Base-by-base conservation (phyloP, 1,140 invertebrate genomes). In the Bombus waltoni region DNA sequence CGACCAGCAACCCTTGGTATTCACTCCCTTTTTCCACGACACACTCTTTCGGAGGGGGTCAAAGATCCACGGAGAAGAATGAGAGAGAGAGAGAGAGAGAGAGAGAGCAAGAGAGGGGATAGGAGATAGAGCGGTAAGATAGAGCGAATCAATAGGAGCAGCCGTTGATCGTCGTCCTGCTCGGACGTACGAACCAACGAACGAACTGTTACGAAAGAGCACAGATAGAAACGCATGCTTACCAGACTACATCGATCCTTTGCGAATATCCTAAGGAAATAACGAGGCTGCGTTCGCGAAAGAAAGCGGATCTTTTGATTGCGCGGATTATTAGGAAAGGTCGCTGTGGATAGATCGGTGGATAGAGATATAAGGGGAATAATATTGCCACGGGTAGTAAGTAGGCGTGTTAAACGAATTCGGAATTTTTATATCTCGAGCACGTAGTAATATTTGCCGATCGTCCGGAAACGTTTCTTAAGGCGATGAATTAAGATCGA, bases 121-220 rank as follows among this genome's bases (percentile, higher is more conserved):
- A n/a, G 6, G 3, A 22, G 6, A 18, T 5, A 15, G 42, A 32
- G 42, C 22, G 42, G 15, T 4, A 32, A 25, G 78, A 89, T 82
- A 40, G 85, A 88, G 79, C 71, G 66, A 93, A 93, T 94, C 93
- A 92, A 94, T 94, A 94, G 88, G 53, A 35, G 70, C 87, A 88
- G 85, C 84, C 88, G 88, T 85, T 81, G 87, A 93, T 93, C 87
- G 88, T 77, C 83, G 79, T 90, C 76, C 73, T 87, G 78, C 87
- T 82, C 77, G 68, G 85, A 81, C 84, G 90, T 87, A 78, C 75
- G 78, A 88, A 89, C 32, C 32, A 32, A 32, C 79, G 83, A 89
- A 90, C 11, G 42, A 22, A 22, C 18, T 40, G 35, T 70, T 42
- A 62, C 62, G 40, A 79, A 59, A 59, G 62, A 70, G 18, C 6